Conservation (phyloP, 2,888 invertebrate genomes). For the Drosophila multiciliata region DNA sequence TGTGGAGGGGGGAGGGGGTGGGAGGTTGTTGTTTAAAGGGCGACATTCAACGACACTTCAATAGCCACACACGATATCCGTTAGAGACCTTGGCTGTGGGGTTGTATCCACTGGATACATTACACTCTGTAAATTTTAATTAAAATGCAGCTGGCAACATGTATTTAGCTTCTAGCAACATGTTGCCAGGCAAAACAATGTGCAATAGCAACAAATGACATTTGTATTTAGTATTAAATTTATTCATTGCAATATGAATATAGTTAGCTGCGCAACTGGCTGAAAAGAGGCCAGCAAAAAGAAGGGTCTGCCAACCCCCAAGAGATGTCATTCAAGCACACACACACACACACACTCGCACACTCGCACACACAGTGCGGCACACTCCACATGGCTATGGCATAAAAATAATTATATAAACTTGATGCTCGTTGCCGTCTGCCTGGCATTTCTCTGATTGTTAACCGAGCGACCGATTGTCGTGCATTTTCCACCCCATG, state of each 20-base stretch:
- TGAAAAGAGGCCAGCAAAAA: constrained; percentile 25
- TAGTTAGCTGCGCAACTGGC: constrained; percentile 58
- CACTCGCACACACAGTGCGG: constrained; percentile 21
- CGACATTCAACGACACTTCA: constrained; percentile 65
- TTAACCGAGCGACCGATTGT: constrained; percentile 38
- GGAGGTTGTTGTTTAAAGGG: constrained; percentile 2
- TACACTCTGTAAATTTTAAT: constrained; percentile 60
- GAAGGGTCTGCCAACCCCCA: constrained; percentile 34
- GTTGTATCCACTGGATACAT: constrained; percentile 41
- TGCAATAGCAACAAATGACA: constrained; percentile 31
- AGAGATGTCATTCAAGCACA: constrained; percentile 38
- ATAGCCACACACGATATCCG: constrained; percentile 75
- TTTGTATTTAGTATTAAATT: constrained; percentile 58
- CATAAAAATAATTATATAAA: constrained; percentile 80
- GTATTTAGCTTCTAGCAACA: constrained; percentile 42
- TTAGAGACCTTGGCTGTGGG: constrained; percentile 19
- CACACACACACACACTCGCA: constrained; percentile 28
- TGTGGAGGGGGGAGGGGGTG: neutral
- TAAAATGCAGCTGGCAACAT: constrained; percentile 62
- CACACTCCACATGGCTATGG: constrained; percentile 55
- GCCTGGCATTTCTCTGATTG: constrained; percentile 69
- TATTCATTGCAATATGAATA: constrained; percentile 67
- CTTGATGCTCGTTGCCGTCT: constrained; percentile 68
- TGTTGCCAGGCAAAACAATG: constrained; percentile 6
- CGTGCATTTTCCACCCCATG: constrained; percentile 71